These are phyloP conservation scores for Aurelia sp. DNA, from an alignment of 30 jellyfish, hydroid and myxozoan genomes.

Conservation along the genomic window DNA sequence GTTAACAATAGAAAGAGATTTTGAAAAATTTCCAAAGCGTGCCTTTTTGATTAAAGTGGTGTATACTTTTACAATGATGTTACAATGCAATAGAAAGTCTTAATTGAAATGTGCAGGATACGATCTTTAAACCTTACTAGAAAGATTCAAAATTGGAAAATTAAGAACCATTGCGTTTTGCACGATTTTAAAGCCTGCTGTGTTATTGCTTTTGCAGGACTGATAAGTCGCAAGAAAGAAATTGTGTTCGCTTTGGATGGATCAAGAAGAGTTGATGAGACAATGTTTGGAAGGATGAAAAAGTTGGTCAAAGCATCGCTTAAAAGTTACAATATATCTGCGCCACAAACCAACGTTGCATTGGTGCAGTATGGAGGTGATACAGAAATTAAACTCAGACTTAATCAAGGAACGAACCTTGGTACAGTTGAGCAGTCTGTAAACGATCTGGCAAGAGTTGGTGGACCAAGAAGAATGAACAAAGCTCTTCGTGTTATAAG, in stretches of 20 bases:
- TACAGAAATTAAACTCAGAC: constrained; percentile 4
- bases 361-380: constrained; percentile 40
- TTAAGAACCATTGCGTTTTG: too few relatives aligned
- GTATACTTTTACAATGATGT: too few relatives aligned
- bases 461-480: constrained; percentile 84
- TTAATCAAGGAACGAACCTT: not conserved
- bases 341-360: constrained; percentile 35
- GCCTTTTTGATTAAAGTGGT: too few relatives aligned
- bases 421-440: not conserved
- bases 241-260: constrained; percentile 74
- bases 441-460: constrained; percentile 35
- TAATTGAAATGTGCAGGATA: too few relatives aligned
- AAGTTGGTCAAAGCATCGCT: constrained; percentile 45
- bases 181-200: too few relatives aligned
- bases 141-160: too few relatives aligned
- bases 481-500: constrained; percentile 48
- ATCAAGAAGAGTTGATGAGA: constrained; percentile 64
- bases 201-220: not conserved
- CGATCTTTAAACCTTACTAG: too few relatives aligned
- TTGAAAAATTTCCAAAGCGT: too few relatives aligned
- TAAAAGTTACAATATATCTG: constrained; percentile 47
- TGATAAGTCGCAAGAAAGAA: too few relatives aligned
- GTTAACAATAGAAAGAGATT: too few relatives aligned
- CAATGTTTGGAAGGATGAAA: constrained; percentile 46
- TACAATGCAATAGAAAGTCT: too few relatives aligned